phyloP scores from a whole-genome alignment of 2,797 vertebrate genomes.

The Ispidina lecontei region DNA sequence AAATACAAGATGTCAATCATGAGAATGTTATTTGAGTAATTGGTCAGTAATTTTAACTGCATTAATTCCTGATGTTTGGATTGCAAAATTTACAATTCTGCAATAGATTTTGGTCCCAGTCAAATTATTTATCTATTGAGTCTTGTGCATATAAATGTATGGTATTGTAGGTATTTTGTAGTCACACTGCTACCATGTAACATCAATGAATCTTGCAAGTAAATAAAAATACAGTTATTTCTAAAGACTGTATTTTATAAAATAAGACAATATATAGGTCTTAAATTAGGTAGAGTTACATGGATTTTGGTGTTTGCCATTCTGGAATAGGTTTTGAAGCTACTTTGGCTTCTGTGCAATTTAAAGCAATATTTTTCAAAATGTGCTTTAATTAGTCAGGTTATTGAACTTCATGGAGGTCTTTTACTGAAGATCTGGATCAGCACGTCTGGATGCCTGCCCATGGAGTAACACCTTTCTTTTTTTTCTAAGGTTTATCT shows the following conservation, averaged over 20 bases:
- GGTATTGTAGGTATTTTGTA: background rate
- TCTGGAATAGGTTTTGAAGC: background rate
- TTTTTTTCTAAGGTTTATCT: background rate
- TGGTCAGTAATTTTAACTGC: background rate
- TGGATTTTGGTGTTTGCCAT: background rate
- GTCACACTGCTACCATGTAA: background rate
- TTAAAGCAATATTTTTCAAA: background rate
- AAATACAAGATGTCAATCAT: background rate
- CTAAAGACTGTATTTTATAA: background rate
- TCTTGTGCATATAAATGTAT: background rate
- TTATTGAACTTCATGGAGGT: background rate
- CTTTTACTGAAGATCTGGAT: background rate
- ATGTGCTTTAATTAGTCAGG: background rate
- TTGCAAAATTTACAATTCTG: background rate
- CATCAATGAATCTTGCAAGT: background rate
- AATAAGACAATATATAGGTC: background rate
- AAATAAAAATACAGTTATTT: background rate
- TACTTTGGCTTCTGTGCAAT: background rate
- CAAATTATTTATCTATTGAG: background rate
- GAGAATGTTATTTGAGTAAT: background rate
- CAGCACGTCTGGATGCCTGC: background rate
- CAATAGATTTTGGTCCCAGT: background rate
- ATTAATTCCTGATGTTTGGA: background rate
- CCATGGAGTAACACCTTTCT: background rate
- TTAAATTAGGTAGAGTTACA: background rate